These are phyloP conservation scores for Pachyrhynchus sulphureomaculatus DNA, from an alignment of 1,140 invertebrate genomes.

Conservation along the genomic window DNA sequence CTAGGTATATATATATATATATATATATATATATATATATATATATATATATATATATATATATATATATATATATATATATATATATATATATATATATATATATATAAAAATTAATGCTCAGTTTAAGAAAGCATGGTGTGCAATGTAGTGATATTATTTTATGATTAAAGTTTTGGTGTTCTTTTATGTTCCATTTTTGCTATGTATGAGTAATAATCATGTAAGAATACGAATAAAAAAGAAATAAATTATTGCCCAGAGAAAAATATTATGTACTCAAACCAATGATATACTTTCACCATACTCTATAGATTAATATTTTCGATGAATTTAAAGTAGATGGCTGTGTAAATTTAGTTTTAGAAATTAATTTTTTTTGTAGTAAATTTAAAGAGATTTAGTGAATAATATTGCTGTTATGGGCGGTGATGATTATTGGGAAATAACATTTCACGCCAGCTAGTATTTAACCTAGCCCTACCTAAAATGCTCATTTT, in stretches of 20 bases:
- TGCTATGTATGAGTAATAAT: background rate
- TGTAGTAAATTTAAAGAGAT: background rate
- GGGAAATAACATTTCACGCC: too few relatives aligned
- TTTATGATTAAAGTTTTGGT: background rate
- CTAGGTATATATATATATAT: too few relatives aligned
- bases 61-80: too few relatives aligned
- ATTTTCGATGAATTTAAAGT: conserved; percentile 5
- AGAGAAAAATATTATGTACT: background rate
- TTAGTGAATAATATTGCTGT: background rate
- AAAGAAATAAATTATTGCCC: too few relatives aligned
- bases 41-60: too few relatives aligned
- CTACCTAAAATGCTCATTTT: too few relatives aligned
- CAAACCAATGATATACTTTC: background rate
- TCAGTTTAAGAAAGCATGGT: background rate
- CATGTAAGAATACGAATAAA: background rate
- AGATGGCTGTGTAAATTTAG: conserved; percentile 3
- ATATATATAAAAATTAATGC: too few relatives aligned
- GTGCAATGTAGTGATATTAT: background rate
- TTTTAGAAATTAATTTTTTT: background rate
- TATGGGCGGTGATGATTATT: too few relatives aligned
- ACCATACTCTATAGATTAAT: background rate
- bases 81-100: too few relatives aligned
- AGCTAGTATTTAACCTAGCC: too few relatives aligned
- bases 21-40: too few relatives aligned
- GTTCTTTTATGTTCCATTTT: background rate